Evolutionary conservation across 2,888 invertebrate species (phyloP).

Genomic region (Gastracanthus pulcherrimus): DNA sequence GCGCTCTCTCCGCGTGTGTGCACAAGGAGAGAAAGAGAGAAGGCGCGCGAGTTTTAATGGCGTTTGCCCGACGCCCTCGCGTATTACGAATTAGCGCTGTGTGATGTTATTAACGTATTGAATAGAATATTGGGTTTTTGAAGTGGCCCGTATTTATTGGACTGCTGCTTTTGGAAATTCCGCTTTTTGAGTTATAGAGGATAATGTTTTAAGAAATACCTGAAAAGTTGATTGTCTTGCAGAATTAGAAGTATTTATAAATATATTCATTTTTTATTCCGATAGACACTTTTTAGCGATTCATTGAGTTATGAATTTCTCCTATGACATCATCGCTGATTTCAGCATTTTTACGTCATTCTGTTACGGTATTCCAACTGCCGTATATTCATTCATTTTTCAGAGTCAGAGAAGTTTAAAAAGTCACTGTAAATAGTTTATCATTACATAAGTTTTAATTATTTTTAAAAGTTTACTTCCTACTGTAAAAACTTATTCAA

Average conservation of each 20-base stretch:
- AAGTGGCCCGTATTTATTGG: too few species aligned
- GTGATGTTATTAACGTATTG: slow-evolving; percentile 34
- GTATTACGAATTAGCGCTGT: slow-evolving; percentile 18
- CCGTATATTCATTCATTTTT: not conserved
- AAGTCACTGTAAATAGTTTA: not conserved
- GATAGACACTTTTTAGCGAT: not conserved
- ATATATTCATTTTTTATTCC: not conserved
- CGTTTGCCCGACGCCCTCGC: slow-evolving; percentile 64
- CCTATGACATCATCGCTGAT: not conserved
- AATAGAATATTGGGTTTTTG: too few species aligned
- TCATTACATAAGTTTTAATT: too few species aligned
- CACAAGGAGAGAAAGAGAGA: slow-evolving; percentile 32
- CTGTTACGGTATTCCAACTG: not conserved
- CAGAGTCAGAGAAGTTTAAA: not conserved
- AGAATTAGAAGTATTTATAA: too few species aligned
- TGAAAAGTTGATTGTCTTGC: too few species aligned
- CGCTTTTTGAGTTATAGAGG: too few species aligned
- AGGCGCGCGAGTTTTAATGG: slow-evolving; percentile 67
- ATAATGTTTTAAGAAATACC: too few species aligned
- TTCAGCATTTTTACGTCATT: not conserved
- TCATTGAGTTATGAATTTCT: not conserved
- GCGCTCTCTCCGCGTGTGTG: slow-evolving; percentile 31
- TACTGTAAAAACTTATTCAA: not conserved
- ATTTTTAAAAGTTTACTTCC: too few species aligned
- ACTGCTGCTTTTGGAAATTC: too few species aligned